A percentile compares a stretch with the other conserved stretches of the same genome.
phyloP scores from a whole-genome alignment of 2,888 invertebrate species.

The Ectropis crepuscularia region DNA sequence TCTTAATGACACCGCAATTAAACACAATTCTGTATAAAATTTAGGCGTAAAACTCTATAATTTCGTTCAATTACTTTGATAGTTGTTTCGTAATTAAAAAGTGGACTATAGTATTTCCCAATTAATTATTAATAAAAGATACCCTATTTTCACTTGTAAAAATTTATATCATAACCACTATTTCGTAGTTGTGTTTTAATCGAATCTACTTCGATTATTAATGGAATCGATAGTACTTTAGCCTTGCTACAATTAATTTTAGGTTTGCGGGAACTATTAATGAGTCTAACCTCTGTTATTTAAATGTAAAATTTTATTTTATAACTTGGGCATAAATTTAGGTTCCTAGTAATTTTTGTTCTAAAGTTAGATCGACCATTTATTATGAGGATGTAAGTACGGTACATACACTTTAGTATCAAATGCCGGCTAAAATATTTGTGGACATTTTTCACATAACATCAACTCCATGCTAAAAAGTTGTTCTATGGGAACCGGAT shows the following conservation, averaged over 20 bases:
- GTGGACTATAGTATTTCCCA: background rate
- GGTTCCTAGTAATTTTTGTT: too few species aligned
- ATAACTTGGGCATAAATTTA: too few species aligned
- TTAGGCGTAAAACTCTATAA: constrained; percentile 2
- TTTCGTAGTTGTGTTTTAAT: background rate
- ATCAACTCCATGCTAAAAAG: too few species aligned
- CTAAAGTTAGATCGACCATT: too few species aligned
- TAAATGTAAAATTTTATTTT: too few species aligned
- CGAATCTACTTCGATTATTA: background rate
- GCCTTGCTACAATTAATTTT: background rate
- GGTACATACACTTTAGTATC: too few species aligned
- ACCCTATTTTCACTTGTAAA: background rate
- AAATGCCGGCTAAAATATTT: too few species aligned
- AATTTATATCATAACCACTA: background rate
- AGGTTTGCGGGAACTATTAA: background rate
- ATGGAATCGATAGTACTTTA: constrained; percentile 1
- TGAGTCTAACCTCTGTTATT: too few species aligned
- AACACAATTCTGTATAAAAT: background rate
- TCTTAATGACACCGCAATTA: constrained; percentile 2
- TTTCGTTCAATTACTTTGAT: constrained; percentile 13
- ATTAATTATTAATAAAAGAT: background rate
- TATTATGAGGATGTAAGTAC: too few species aligned
- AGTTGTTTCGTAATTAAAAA: constrained; percentile 5
- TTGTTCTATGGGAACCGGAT: too few species aligned
- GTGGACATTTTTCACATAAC: too few species aligned